phyloP scores from a whole-genome alignment of 2,113 vertebrate genomes.

The Perccottus glenii region DNA sequence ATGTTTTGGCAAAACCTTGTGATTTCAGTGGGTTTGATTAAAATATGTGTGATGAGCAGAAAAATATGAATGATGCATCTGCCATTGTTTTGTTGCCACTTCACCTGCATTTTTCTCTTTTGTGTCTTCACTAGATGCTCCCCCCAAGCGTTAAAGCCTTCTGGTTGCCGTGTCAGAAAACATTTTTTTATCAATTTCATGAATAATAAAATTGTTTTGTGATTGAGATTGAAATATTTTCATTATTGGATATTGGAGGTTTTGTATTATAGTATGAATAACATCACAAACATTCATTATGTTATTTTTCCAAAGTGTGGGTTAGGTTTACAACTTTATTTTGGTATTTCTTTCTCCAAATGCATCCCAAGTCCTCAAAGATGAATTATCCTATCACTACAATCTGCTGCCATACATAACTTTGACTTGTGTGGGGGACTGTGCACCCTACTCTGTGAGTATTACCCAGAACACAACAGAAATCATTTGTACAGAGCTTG shows the following conservation, averaged over 20 bases:
- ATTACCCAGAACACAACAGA: slow-evolving; percentile 5
- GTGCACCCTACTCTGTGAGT: neutral
- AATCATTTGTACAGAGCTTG: slow-evolving; percentile 6
- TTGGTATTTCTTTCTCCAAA: neutral
- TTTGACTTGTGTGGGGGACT: slow-evolving; percentile 14
- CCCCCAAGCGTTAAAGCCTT: neutral
- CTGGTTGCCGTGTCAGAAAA: slow-evolving; percentile 3
- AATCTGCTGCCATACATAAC: neutral
- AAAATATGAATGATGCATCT: slow-evolving; percentile 50
- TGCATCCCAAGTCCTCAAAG: neutral
- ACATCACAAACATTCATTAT: neutral
- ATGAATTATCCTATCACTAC: slow-evolving; percentile 7
- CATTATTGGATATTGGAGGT: neutral
- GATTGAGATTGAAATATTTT: slow-evolving; percentile 6
- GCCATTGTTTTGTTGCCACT: slow-evolving; percentile 33
- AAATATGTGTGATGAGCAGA: slow-evolving; percentile 31
- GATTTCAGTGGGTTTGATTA: slow-evolving; percentile 41
- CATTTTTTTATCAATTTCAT: slow-evolving; percentile 29
- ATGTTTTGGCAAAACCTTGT: slow-evolving; percentile 17
- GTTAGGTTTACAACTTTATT: neutral
- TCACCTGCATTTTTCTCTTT: slow-evolving; percentile 2
- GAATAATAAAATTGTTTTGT: slow-evolving; percentile 16
- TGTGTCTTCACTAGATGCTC: neutral
- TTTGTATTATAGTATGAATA: slow-evolving; percentile 1
- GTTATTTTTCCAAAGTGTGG: neutral